A percentile compares a stretch with the other conserved stretches of the same genome.
phyloP scores from a whole-genome alignment of 2,797 vertebrate species.

The Microhierax caerulescens region DNA sequence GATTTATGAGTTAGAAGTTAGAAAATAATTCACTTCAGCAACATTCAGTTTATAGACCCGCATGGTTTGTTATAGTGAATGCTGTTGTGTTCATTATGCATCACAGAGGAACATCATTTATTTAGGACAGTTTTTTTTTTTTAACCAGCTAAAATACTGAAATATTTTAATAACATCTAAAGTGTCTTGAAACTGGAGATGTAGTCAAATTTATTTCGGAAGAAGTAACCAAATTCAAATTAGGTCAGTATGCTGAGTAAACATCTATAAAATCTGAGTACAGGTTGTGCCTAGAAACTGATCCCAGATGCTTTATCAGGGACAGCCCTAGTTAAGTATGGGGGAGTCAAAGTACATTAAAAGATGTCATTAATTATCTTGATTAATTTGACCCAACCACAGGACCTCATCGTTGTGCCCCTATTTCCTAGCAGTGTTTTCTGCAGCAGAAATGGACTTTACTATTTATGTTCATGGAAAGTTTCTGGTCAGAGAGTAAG shows the following conservation, averaged over 20 bases:
- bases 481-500: not conserved
- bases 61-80: not conserved
- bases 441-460: not conserved
- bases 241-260: not conserved
- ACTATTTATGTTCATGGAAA: not conserved
- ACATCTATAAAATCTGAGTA: not conserved
- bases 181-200: not conserved
- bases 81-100: not conserved
- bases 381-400: not conserved
- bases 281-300: not conserved
- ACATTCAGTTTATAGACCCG: not conserved
- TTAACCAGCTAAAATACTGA: not conserved
- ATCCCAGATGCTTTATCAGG: not conserved
- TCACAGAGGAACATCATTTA: not conserved
- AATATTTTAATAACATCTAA: not conserved
- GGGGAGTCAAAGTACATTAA: not conserved
- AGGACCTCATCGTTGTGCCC: rapidly evolving
- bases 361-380: not conserved
- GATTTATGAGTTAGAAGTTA: not conserved
- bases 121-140: not conserved
- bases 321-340: not conserved
- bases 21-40: not conserved
- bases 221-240: not conserved
- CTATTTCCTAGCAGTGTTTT: not conserved
- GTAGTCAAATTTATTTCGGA: not conserved